Conservation (phyloP, 2,888 invertebrate species). For the Lomographa bimaculata region DNA sequence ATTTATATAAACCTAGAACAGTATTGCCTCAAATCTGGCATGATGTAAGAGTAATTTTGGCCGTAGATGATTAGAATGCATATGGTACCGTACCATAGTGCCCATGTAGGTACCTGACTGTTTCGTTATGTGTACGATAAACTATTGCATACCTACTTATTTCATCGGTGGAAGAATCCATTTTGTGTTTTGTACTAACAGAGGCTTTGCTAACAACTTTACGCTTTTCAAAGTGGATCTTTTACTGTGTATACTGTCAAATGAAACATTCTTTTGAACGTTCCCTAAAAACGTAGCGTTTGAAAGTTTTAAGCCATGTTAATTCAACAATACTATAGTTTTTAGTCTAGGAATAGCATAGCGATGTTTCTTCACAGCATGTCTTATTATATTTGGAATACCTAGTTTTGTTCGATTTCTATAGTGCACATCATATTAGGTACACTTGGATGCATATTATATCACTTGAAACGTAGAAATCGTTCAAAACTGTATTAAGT, state of each 20-base stretch:
- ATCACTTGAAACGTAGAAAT: constrained; percentile 5
- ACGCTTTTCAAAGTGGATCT: constrained; percentile 34
- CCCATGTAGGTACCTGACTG: constrained; percentile 37
- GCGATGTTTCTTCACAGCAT: constrained; percentile 30
- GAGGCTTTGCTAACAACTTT: constrained; percentile 29
- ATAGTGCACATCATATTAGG: background rate
- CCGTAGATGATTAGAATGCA: constrained; percentile 25
- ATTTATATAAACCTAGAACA: constrained; percentile 21
- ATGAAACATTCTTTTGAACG: constrained; percentile 16
- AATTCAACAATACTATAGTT: background rate
- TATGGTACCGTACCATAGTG: constrained; percentile 1
- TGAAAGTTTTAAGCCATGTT: background rate
- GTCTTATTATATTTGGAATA: constrained; percentile 5
- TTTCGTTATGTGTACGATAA: constrained; percentile 27
- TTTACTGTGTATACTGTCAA: constrained; percentile 22
- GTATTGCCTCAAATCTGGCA: constrained; percentile 37
- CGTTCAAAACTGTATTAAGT: constrained; percentile 4
- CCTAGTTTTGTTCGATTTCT: constrained; percentile 19
- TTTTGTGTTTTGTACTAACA: constrained; percentile 30
- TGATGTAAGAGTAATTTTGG: constrained; percentile 39
- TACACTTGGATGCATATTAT: background rate
- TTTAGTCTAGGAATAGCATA: constrained; percentile 14
- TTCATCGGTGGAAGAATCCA: constrained; percentile 31
- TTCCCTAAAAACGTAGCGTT: constrained; percentile 9
- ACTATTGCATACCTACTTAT: constrained; percentile 14